These are phyloP conservation scores for Himalopsyche phryganea DNA, from an alignment of 1,140 invertebrate species.

Conservation along the genomic window DNA sequence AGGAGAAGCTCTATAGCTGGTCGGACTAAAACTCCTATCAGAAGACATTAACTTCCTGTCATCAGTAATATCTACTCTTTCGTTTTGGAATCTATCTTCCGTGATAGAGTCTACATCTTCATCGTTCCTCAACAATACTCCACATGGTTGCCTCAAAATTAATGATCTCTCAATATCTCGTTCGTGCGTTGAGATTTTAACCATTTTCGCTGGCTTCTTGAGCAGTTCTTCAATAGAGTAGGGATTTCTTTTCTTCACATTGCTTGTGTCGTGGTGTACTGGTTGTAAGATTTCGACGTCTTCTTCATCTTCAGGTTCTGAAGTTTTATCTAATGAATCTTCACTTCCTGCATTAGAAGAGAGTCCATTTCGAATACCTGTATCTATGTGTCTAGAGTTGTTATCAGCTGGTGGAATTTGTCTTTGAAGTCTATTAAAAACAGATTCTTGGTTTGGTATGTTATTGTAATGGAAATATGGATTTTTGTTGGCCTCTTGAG, in stretches of 20 bases:
- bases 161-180: conserved; percentile 5
- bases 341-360: conserved; percentile 50
- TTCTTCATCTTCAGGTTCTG: conserved; percentile 54
- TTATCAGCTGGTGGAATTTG: conserved; percentile 34
- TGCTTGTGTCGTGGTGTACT: conserved; percentile 38
- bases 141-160: conserved; percentile 25
- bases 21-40: conserved; percentile 25
- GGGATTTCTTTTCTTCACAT: conserved; percentile 69
- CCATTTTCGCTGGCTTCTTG: conserved; percentile 68
- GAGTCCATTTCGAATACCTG: conserved; percentile 41
- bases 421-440: conserved; percentile 17
- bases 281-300: conserved; percentile 39
- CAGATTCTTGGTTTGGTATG: conserved; percentile 33
- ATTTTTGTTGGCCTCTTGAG: conserved; percentile 40
- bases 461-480: conserved; percentile 43
- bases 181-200: conserved; percentile 28
- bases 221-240: conserved; percentile 83
- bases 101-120: background rate
- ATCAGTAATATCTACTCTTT: background rate
- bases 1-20: conserved; percentile 22
- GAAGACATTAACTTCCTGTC: background rate
- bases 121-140: conserved; percentile 20
- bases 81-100: background rate
- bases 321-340: conserved; percentile 58
- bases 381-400: conserved; percentile 39